A percentile compares a stretch with the other conserved stretches of the same genome.
Evolutionary conservation across 1,140 invertebrate genomes (phyloP).

Genomic region (Artemia franciscana): DNA sequence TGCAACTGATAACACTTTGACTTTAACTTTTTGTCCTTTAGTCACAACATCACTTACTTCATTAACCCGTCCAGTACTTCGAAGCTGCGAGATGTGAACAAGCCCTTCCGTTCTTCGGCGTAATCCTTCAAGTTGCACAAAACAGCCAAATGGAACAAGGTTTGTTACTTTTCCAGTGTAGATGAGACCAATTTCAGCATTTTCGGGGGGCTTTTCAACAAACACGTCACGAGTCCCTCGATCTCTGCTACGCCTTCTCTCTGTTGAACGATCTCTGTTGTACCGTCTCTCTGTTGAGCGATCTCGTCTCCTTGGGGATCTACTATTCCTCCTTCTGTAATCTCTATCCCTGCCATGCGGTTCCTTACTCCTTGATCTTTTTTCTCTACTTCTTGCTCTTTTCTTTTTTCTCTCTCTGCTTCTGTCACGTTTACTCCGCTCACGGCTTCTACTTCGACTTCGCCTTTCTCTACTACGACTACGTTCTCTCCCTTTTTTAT

Average conservation of each 20-base stretch:
- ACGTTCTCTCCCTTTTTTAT: slow-evolving; percentile 9
- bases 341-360: background rate
- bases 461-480: slow-evolving; percentile 10
- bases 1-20: slow-evolving; percentile 68
- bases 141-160: slow-evolving; percentile 90
- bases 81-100: slow-evolving; percentile 87
- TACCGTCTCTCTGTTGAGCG: slow-evolving; percentile 10
- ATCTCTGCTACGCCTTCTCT: slow-evolving; percentile 20
- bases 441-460: slow-evolving; percentile 19
- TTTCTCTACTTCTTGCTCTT: slow-evolving; percentile 15
- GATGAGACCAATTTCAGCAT: slow-evolving; percentile 24
- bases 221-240: slow-evolving; percentile 10
- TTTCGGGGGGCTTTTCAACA: slow-evolving; percentile 17
- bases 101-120: slow-evolving; percentile 70
- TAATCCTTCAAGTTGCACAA: slow-evolving; percentile 82
- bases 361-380: slow-evolving; percentile 17
- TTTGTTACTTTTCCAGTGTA: slow-evolving; percentile 85
- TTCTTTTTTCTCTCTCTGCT: slow-evolving; percentile 12
- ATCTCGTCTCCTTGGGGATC: slow-evolving; percentile 15
- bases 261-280: slow-evolving; percentile 18
- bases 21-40: slow-evolving; percentile 73
- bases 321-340: slow-evolving; percentile 4
- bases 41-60: slow-evolving; percentile 82
- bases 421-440: slow-evolving; percentile 15
- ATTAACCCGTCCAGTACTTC: slow-evolving; percentile 76